Percentiles rank a stretch among this genome's conserved stretches.
phyloP scores from a whole-genome alignment of 2,113 vertebrate genomes.

The Rhynchopsitta pachyrhyncha region DNA sequence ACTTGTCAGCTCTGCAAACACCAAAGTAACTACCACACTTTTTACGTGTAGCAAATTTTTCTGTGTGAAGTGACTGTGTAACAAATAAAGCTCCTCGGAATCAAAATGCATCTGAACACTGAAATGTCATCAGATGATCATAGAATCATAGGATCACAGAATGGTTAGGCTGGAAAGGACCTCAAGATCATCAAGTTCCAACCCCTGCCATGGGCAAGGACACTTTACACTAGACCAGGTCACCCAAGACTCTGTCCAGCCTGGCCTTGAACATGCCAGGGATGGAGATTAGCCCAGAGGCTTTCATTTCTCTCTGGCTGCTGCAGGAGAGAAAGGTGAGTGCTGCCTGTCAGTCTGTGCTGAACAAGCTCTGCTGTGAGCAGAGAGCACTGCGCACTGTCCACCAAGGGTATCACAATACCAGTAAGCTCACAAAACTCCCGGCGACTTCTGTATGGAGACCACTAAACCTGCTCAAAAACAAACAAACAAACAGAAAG shows the following conservation, averaged over 20 bases:
- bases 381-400: neutral
- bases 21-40: neutral
- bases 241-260: neutral
- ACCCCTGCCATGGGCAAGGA: neutral
- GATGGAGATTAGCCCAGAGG: neutral
- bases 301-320: neutral
- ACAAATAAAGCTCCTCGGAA: neutral
- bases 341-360: neutral
- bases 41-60: neutral
- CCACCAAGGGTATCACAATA: too few relatives aligned
- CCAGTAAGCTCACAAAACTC: neutral
- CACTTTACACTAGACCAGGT: neutral
- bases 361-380: neutral
- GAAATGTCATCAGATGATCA: neutral
- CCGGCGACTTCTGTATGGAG: neutral
- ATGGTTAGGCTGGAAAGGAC: neutral
- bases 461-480: neutral
- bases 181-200: neutral
- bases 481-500: neutral
- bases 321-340: neutral
- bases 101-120: neutral
- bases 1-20: neutral
- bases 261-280: neutral
- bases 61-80: rapidly evolving
- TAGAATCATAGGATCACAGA: neutral